Conservation (phyloP, 1,140 invertebrate species). For the Drosophila navojoa region DNA sequence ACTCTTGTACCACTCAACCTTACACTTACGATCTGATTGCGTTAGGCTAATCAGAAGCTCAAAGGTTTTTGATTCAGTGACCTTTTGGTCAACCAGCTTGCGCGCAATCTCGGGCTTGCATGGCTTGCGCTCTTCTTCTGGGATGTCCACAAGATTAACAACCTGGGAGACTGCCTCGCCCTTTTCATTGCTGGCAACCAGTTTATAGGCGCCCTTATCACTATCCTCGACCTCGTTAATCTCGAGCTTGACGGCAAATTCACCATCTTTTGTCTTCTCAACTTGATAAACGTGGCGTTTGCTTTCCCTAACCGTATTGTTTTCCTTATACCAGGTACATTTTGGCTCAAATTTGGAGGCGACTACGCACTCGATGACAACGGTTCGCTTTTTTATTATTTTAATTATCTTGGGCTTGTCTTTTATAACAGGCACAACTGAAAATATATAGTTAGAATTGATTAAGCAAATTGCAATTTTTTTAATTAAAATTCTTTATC, state of each 20-base stretch:
- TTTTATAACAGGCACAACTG: constrained; percentile 96
- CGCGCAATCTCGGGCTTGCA: constrained; percentile 89
- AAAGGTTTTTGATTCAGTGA: constrained; percentile 90
- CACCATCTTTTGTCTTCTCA: constrained; percentile 84
- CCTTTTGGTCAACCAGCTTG: constrained; percentile 88
- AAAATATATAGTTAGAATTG: constrained; percentile 57
- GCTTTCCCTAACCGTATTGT: constrained; percentile 90
- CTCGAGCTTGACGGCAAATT: constrained; percentile 94
- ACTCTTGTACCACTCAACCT: constrained; percentile 94
- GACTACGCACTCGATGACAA: constrained; percentile 95
- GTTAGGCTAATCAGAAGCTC: constrained; percentile 91
- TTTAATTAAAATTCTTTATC: neutral
- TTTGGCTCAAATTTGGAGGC: constrained; percentile 94
- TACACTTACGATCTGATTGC: constrained; percentile 90
- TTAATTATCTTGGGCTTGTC: constrained; percentile 95
- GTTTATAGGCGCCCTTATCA: constrained; percentile 95
- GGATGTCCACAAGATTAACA: constrained; percentile 93
- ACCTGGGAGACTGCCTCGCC: constrained; percentile 95
- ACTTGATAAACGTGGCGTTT: constrained; percentile 72
- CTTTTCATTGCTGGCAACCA: constrained; percentile 96
- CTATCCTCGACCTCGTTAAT: constrained; percentile 90
- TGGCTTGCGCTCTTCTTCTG: constrained; percentile 84
- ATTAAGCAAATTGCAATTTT: neutral
- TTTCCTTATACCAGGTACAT: constrained; percentile 95
- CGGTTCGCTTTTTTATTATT: constrained; percentile 94